Evolutionary conservation across 2,797 vertebrate species (phyloP), one percentile per base, ranked within the genome.

Genomic region (Tamandua tetradactyla): DNA sequence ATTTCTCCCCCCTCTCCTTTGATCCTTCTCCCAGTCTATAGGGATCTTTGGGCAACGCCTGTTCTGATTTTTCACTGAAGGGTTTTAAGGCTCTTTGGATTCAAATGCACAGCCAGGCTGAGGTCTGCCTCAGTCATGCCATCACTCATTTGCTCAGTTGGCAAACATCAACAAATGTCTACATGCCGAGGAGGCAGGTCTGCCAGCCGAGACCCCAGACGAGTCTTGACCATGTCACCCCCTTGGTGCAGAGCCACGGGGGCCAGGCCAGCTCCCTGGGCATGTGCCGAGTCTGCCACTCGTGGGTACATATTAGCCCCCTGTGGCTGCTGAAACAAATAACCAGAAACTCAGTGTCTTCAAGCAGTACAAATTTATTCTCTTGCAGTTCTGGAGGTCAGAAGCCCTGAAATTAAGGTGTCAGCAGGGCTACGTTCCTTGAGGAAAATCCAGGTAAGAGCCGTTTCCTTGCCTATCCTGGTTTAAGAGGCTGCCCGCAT

Each of bases 91-190:
- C 12, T 57, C 11, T 59, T 84, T 25, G 11, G 11, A n/a, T 3
- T 37, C 11, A 0, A 3, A 7, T 10, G 69, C 22, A 35, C 80
- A 57, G 80, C 80, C 69, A 2, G 37, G 35, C 61, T 0, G 35
- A 55, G 18, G 3, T 12, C 27, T 9, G n/a, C 14, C 20, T 32
- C 7, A 9, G 35, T 27, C 47, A 3, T 27, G 20, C 5, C 3
- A 5, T 3, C 22, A 13, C 32, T 3, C 44, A 22, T 27, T 12
- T 1, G 0, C 32, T 15, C 42, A 0, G 32, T 25, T 10, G 23
- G 25, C 32, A 66, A 42, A 44, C 42, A 22, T 7, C 44, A 3
- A 18, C 15, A 3, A 25, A 1, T 17, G 49, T 57, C 35, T 25
- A 15, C 75, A 57, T 8, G 37, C 47, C 5, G 6, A 17, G 37